phyloP scores from a whole-genome alignment of 2,888 invertebrate species.

The Platycnemis pennipes region DNA sequence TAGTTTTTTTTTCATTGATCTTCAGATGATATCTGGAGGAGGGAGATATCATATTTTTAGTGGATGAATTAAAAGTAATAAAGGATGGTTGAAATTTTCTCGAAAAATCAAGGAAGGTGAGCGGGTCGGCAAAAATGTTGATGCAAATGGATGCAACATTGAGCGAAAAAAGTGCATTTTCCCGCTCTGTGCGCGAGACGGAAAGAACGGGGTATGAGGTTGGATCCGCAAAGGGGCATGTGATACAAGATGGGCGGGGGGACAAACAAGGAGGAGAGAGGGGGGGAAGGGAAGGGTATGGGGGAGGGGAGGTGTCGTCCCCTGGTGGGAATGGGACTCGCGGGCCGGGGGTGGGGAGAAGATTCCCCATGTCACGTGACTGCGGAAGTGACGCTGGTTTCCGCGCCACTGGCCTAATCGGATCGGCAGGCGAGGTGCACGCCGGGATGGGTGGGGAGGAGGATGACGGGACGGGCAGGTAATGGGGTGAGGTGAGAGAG shows the following conservation, averaged over 20 bases:
- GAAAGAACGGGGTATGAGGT: not conserved
- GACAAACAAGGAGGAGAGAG: not conserved
- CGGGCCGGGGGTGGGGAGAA: not conserved
- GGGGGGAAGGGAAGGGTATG: not conserved
- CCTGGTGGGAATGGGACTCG: not conserved
- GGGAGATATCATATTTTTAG: no score
- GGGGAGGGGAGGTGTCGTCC: no score
- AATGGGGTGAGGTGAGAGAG: not conserved
- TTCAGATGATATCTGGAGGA: no score
- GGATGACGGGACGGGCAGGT: not conserved
- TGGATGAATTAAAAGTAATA: no score
- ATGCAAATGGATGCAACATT: no score
- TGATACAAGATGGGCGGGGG: not conserved
- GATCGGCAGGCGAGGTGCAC: slow-evolving; percentile 66
- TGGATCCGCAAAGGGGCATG: not conserved
- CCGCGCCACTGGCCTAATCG: slow-evolving; percentile 69
- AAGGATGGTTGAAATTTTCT: no score
- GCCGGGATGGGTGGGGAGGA: slow-evolving; percentile 29
- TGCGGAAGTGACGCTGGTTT: slow-evolving; percentile 68
- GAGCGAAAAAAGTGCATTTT: not conserved
- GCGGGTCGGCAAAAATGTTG: no score
- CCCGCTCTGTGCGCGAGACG: not conserved
- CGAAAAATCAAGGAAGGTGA: no score
- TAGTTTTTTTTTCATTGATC: no score
- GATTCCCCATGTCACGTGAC: slow-evolving; percentile 51